These are phyloP conservation scores for Lasioglossum morio DNA, from an alignment of 2,888 invertebrate genomes.

Conservation along the genomic window DNA sequence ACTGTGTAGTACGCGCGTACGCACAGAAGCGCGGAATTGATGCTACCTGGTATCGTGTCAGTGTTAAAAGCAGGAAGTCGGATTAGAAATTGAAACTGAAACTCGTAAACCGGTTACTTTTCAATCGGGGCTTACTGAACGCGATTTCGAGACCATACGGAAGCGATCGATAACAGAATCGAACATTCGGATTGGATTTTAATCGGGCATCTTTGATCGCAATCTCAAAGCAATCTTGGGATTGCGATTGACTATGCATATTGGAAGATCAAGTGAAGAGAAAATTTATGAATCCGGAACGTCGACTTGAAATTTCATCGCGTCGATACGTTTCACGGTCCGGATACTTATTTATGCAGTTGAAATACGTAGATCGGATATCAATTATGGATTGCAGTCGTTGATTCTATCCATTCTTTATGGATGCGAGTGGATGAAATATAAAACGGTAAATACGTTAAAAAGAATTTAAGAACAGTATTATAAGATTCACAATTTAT, in stretches of 20 bases:
- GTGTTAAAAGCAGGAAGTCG: constrained; percentile 23
- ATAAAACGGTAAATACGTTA: background rate
- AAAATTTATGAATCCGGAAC: background rate
- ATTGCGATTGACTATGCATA: constrained; percentile 3
- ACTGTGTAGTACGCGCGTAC: constrained; percentile 1
- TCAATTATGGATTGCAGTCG: background rate
- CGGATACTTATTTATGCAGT: background rate
- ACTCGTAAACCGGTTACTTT: constrained; percentile 5
- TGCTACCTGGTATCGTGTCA: constrained; percentile 1
- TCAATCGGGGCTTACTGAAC: background rate
- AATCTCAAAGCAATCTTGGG: background rate
- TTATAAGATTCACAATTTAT: no score
- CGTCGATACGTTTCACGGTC: background rate
- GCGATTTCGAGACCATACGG: constrained; percentile 5
- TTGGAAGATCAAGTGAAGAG: background rate
- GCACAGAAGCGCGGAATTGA: constrained; percentile 41
- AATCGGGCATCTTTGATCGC: constrained; percentile 5
- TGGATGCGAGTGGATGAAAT: background rate
- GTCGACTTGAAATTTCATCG: background rate
- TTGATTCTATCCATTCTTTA: background rate
- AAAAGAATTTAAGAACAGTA: background rate
- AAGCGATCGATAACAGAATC: constrained; percentile 1
- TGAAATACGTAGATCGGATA: background rate
- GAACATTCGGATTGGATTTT: constrained; percentile 9
- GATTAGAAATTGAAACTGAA: constrained; percentile 27